Percentiles rank a stretch among this genome's conserved stretches.
phyloP scores from a whole-genome alignment of 2,797 vertebrate species.

The Gambusia yucatana region DNA sequence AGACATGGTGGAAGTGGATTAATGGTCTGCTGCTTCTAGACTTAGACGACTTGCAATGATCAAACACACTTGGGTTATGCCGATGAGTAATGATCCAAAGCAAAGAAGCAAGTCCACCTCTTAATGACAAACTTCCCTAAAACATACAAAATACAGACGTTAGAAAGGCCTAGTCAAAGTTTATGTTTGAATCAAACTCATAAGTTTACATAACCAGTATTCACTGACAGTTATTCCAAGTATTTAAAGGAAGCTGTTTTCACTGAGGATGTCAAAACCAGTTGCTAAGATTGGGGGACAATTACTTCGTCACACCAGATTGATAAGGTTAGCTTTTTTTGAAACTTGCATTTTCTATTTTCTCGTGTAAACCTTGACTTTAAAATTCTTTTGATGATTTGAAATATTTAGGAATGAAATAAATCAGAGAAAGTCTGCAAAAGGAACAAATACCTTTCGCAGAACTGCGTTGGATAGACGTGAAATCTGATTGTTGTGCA shows the following conservation, averaged over 20 bases:
- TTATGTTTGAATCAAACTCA: neutral
- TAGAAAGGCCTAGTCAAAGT: neutral
- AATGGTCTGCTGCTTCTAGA: neutral
- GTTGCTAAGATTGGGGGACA: neutral
- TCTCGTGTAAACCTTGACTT: neutral
- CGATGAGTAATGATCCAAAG: neutral
- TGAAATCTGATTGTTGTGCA: neutral
- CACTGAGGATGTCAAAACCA: neutral
- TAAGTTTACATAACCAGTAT: neutral
- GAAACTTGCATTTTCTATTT: neutral
- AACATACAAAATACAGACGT: neutral
- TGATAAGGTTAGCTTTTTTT: neutral
- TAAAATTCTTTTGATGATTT: neutral
- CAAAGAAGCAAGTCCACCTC: neutral
- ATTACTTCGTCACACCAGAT: neutral
- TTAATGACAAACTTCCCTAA: neutral
- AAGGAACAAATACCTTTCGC: neutral
- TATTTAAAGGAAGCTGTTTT: neutral
- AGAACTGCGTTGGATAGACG: neutral
- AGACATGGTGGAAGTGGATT: neutral
- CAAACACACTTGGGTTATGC: neutral
- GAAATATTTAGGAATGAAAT: neutral
- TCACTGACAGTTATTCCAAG: neutral
- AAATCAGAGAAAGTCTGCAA: neutral
- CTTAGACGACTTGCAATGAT: neutral